Base-by-base conservation (phyloP, 2,888 invertebrate genomes). In the Leucophenga montana region DNA sequence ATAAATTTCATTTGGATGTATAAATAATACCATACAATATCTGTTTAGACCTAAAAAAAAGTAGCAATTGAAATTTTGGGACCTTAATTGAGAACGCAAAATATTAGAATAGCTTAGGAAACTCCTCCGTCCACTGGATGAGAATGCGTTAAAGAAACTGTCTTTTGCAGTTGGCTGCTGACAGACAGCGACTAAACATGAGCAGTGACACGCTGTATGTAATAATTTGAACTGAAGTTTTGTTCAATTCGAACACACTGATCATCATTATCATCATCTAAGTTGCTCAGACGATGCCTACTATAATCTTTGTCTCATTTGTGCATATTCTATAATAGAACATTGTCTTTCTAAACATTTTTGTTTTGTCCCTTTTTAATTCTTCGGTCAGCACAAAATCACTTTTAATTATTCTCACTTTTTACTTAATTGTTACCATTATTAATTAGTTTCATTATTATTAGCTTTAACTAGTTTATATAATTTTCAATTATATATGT, bases 401-500 rank as follows among this genome's bases (percentile, higher is more conserved):
- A 31, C 27, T 59, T 56, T 59, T 33, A 33, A 27, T 16, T 20
- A 27, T 27, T 27, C 27, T 18, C 22, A 13, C 22, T 18, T 56
- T 59, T 59, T 27, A 59, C 59, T 59, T 59, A 59, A 59, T 39
- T 39, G 33, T 16, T 50, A 50, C 16, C 6, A 59, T 59, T 59
- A 27, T 13, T 59, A n/a, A 50, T 31, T 59, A 33, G 4, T 33
- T 33, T 56, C 33, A 46, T 18, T 53, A 56, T 67, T 64, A 44
- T 53, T 53, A 62, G 53, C 66, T 59, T 75, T 71, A 75, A 64
- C 53, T 71, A 73, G 65, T 71, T 68, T 82, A 82, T 82, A 80
- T 84, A 84, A 84, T 84, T 83, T 84, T 70, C 67, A 84, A 84
- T 84, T 80, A 84, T 82, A 84, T 82, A 77, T 66, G 71, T 33